Evolutionary conservation across 2,113 vertebrate genomes (phyloP).

Genomic region (Scolopax mira): DNA sequence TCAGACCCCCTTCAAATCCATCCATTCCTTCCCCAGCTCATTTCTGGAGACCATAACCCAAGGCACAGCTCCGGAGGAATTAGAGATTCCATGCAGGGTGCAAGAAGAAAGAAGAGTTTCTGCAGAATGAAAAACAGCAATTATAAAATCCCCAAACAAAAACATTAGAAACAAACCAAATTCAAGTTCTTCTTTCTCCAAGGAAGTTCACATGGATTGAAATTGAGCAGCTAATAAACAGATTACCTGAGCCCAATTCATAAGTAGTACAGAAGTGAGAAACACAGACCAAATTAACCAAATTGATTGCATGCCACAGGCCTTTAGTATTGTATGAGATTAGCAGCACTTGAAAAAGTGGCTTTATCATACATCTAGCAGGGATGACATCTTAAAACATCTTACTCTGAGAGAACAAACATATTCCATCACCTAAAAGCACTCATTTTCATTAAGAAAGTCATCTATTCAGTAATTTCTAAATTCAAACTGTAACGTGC

Average conservation of each 20-base stretch:
- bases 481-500: not conserved
- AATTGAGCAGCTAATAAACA: not conserved
- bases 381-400: not conserved
- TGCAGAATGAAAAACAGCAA: not conserved
- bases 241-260: not conserved
- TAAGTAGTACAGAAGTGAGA: not conserved
- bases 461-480: not conserved
- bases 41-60: not conserved
- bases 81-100: not conserved
- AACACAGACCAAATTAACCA: not conserved
- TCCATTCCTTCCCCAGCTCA: not conserved
- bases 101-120: not conserved
- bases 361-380: not conserved
- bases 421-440: not conserved
- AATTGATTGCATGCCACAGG: not conserved
- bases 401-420: not conserved
- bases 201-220: not conserved
- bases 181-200: not conserved
- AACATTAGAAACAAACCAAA: not conserved
- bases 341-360: not conserved
- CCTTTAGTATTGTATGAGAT: not conserved
- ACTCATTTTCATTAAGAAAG: not conserved
- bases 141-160: not conserved
- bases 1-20: not conserved
- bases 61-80: not conserved